Base-by-base conservation (phyloP, 2,888 invertebrate species). In the Orgyia antiqua region DNA sequence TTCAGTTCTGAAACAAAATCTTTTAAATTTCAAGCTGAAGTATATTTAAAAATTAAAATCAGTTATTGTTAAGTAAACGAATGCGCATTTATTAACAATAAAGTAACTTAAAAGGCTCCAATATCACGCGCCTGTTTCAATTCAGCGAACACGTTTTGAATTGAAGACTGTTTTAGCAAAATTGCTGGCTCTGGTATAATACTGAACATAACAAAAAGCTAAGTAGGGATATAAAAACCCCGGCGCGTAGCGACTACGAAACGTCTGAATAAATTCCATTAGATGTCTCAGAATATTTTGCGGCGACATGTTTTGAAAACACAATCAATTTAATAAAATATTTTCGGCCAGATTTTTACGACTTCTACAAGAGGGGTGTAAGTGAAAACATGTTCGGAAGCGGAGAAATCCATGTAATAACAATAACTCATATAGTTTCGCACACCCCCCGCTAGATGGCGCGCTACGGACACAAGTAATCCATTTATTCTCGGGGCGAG, bases 401-500 rank as follows among this genome's bases (percentile, higher is more conserved):
- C 72, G 68, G 73, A 76, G 67, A 80, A 76, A 82, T 80, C 78
- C 76, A 55, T 52, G 73, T 71, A 80, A 84, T 84, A 86, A 84
- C 78, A 82, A 80, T 86, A 83, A 84, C 74, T 84, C 82, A 83
- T 74, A 68, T 44, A 61, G 73, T 68, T 70, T 62, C 64, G 39
- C 65, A 55, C 61, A 62, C 84, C 84, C 83, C 82, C 79, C 75
- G 75, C 79, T 73, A 84, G 84, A 84, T 84, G 84, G 75, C 77
- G 75, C 59, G 33, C 66, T 54, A 60, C 69, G 82, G 79, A 86
- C 86, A 86, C 71, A 82, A 83, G 75, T 86, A 84, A 84, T 86
- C 86, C 86, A 86, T 86, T 86, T 86, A 77, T 78, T 80, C 86
- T 80, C 75, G 76, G 83, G 82, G 84, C 65, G 86, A 71, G 63